Base-by-base conservation (phyloP, 2,797 vertebrate genomes). In the Falco columbarius region DNA sequence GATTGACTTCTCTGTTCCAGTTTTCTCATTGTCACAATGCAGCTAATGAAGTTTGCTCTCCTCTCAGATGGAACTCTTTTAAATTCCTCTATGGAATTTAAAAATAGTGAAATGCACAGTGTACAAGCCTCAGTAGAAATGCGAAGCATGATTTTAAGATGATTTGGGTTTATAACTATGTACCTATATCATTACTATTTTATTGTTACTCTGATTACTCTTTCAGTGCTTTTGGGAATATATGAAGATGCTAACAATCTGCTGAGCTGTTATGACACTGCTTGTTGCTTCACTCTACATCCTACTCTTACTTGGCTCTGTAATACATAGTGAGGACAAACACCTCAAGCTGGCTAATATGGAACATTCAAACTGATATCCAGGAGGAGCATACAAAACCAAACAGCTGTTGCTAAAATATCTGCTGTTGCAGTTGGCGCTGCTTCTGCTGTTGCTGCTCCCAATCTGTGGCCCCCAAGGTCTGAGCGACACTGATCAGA, bases 341-440 rank as follows among this genome's bases (percentile, higher is more conserved):
- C 46, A 89, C 8, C 75, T 59, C 34, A 52, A 80, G 40, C 23
- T 81, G 75, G 17, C n/a, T 86, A 91, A 95, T 47, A 26, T 54
- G 55, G 56, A 95, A 11, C 56, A 36, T 91, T 94, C 84, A 79
- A 92, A 79, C 38, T 13, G 79, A 44, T 73, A 38, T 88, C 42
- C 61, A 71, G 49, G 59, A 94, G 81, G 65, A 91, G n/a, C 32
- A 51, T 6, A 20, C 34, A 55, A 85, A 95, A 81, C 21, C 24
- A 91, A 86, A 70, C 95, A 97, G 89, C 87, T 97, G 92, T 76
- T 96, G 52, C 49, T 96, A 74, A 94, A 97, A 91, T 90, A 83
- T 76, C 86, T 94, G 73, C 63, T 79, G 85, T 76, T 65, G 68
- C 61, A 90, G 59, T 93, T 90, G 90, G 89, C 73, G 0, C 42